Percentiles rank a stretch among this genome's conserved stretches.
Evolutionary conservation across 2,888 invertebrate species (phyloP).

Genomic region (Drosophila setosimentum): DNA sequence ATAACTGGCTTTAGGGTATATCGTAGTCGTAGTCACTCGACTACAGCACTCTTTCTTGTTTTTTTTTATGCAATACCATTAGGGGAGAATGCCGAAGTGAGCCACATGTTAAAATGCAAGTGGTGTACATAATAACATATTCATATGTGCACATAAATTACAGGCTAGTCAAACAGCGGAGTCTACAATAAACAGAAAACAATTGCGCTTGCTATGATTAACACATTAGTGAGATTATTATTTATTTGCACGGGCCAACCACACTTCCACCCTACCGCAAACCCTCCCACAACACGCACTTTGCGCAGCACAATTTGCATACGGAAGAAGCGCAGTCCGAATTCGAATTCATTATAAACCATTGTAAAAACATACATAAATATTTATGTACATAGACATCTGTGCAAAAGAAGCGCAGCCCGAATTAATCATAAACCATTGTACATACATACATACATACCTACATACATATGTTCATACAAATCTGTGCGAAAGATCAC

Average conservation of each 20-base stretch:
- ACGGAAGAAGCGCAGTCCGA: constrained; percentile 43
- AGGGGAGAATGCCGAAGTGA: not conserved
- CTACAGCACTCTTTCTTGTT: no score
- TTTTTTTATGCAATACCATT: not conserved
- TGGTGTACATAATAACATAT: not conserved
- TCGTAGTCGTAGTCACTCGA: no score
- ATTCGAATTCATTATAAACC: constrained; percentile 17
- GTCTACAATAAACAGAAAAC: constrained; percentile 20
- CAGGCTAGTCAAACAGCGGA: not conserved
- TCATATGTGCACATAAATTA: not conserved
- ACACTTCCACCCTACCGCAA: not conserved
- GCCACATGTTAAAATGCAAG: no score
- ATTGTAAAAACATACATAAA: not conserved
- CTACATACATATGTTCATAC: not conserved
- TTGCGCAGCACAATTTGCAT: constrained; percentile 22
- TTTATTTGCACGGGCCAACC: constrained; percentile 17
- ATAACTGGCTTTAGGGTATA: no score
- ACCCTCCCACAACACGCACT: constrained; percentile 8
- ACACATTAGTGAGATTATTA: constrained; percentile 40
- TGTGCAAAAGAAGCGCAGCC: constrained; percentile 39
- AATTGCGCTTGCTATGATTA: constrained; percentile 37
- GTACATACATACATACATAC: not conserved
- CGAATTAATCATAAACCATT: constrained; percentile 16
- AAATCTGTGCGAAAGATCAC: constrained; percentile 47
- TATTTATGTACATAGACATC: constrained; percentile 7